These are phyloP conservation scores for Tangara arthus DNA, from an alignment of 2,797 vertebrate species.

Conservation along the genomic window DNA sequence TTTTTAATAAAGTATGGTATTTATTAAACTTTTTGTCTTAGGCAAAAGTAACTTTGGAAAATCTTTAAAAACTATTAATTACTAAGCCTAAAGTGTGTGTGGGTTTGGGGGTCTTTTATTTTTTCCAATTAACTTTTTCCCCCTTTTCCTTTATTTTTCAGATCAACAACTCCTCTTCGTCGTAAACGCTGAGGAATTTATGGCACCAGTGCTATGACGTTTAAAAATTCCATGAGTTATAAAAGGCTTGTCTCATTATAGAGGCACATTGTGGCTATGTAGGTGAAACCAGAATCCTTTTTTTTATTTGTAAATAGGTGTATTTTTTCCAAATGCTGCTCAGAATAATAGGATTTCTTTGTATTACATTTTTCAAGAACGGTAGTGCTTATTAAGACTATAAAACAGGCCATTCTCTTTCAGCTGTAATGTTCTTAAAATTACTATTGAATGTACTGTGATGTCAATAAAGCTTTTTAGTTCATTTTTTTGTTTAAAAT, in stretches of 20 bases:
- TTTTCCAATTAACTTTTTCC: conserved; percentile 72
- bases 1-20: conserved; percentile 70
- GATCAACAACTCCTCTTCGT: conserved; percentile 90
- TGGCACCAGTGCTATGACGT: conserved; percentile 83
- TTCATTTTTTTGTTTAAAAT: conserved; percentile 82
- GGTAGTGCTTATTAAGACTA: conserved; percentile 80
- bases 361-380: conserved; percentile 83
- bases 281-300: conserved; percentile 88
- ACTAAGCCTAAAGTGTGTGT: conserved; percentile 71
- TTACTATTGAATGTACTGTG: conserved; percentile 83
- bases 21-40: conserved; percentile 70
- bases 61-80: conserved; percentile 68
- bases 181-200: conserved; percentile 93
- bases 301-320: conserved; percentile 94
- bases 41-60: conserved; percentile 69
- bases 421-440: conserved; percentile 85
- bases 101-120: conserved; percentile 44
- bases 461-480: conserved; percentile 86
- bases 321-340: conserved; percentile 90
- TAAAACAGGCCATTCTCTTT: conserved; percentile 81
- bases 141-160: conserved; percentile 84
- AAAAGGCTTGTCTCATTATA: conserved; percentile 99
- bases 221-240: conserved; percentile 99
- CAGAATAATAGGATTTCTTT: conserved; percentile 88
- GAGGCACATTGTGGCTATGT: conserved; percentile 95